phyloP scores from a whole-genome alignment of 2,797 vertebrate species.

The Notolepis coatsorum region DNA sequence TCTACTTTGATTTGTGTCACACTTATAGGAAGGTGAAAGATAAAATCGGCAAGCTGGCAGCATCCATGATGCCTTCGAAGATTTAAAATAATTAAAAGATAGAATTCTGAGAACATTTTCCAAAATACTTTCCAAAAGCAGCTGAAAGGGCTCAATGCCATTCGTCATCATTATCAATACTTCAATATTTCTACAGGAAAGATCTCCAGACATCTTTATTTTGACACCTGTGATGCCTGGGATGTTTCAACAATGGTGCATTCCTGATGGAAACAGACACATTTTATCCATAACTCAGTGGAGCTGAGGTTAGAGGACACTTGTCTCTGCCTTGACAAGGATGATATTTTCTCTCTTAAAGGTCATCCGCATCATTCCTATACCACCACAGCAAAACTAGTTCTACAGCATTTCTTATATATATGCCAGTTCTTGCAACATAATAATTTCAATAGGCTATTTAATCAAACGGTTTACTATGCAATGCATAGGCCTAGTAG shows the following conservation, averaged over 20 bases:
- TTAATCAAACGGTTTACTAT: background rate
- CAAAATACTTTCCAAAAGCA: too few species aligned
- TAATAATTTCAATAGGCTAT: too few species aligned
- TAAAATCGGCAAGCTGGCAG: too few species aligned
- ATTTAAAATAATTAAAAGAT: too few species aligned
- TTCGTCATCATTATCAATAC: background rate
- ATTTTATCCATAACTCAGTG: background rate
- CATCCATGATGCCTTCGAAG: too few species aligned
- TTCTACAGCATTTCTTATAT: background rate
- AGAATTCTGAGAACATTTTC: too few species aligned
- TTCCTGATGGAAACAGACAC: background rate
- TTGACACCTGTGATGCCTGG: background rate
- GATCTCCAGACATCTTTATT: background rate
- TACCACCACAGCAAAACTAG: background rate
- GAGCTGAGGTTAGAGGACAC: background rate
- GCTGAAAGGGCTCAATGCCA: too few species aligned
- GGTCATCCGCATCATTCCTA: background rate
- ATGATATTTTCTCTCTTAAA: background rate
- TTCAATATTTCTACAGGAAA: background rate
- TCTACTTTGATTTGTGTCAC: too few species aligned
- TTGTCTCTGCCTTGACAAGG: background rate
- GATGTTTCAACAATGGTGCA: too few species aligned
- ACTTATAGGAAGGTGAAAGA: too few species aligned
- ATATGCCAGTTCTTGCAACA: background rate
- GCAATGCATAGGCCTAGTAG: too few species aligned